Base-by-base conservation (phyloP, 2,888 invertebrate species). In the Sussaba pulchella region DNA sequence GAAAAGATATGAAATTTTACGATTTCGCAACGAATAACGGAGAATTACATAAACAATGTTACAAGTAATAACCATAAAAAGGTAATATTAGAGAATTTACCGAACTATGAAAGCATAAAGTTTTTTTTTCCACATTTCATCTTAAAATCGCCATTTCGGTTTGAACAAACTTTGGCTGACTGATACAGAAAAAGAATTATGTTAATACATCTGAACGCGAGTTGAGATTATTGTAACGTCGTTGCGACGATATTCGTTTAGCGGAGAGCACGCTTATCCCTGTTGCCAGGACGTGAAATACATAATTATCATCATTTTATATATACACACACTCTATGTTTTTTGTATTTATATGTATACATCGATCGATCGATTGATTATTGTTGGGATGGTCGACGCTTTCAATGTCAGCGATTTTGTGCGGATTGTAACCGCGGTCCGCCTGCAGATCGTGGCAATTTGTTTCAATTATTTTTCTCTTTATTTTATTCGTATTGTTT, bases 371-470 rank as follows among this genome's bases (percentile, higher is more conserved):
- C 63, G 45, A 64, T 59, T 52, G n/a, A n/a, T 50, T 59, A 64
- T 57, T 67, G 17, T 59, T 72, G 73, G 47, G 47, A 80, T 75
- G 75, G 66, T 75, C 71, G 64, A 66, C 75, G 75, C 70, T 73
- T 73, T 64, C 52, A 47, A 61, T 36, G n/a, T 73, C 52, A 73
- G 54, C 75, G 69, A 80, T 82, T n/a, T n/a, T 83, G 81, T 82
- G 81, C 81, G 77, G 77, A 31, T 17, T 66, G 41, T 59, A 70
- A 78, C 81, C 82, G 78, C 83, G 81, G 81, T 83, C 82, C 78
- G 81, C 82, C 81, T 81, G 83, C 81, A 79, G 83, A 83, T 83
- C 82, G 81, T 82, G 78, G 78, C 54, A 69, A n/a, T n/a, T n/a
- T n/a, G n/a, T n/a, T n/a, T n/a, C n/a, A n/a, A n/a, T n/a, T n/a